A percentile compares a stretch with the other conserved stretches of the same genome.
phyloP scores from a whole-genome alignment of 1,140 invertebrate genomes.

The Cydia amplana region DNA sequence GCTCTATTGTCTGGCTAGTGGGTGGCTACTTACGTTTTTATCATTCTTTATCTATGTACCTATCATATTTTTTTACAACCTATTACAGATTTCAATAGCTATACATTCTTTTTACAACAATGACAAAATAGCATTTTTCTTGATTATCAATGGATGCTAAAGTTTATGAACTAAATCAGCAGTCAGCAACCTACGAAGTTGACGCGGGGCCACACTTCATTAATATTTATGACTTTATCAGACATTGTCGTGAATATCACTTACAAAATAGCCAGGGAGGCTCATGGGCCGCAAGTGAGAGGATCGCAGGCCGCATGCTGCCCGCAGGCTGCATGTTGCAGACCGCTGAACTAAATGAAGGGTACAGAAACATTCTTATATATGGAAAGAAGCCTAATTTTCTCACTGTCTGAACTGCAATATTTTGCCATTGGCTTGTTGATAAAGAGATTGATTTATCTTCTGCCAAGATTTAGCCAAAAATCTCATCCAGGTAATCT shows the following conservation, averaged over 20 bases:
- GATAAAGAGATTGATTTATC: constrained; percentile 23
- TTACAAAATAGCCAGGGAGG: no score
- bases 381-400: background rate
- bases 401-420: background rate
- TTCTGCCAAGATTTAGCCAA: constrained; percentile 24
- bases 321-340: no score
- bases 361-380: no score
- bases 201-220: no score
- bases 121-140: background rate
- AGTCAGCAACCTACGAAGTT: no score
- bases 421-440: background rate
- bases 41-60: constrained; percentile 6
- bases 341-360: no score
- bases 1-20: background rate
- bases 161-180: no score
- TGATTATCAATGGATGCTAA: no score
- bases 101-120: constrained; percentile 5
- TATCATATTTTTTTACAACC: background rate
- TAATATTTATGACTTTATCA: no score
- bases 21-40: background rate
- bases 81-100: background rate
- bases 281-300: no score
- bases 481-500: constrained; percentile 21
- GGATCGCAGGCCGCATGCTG: no score
- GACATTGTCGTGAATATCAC: no score